Base-by-base conservation (phyloP, 2,113 vertebrate species). In the Rhinogobius similis region DNA sequence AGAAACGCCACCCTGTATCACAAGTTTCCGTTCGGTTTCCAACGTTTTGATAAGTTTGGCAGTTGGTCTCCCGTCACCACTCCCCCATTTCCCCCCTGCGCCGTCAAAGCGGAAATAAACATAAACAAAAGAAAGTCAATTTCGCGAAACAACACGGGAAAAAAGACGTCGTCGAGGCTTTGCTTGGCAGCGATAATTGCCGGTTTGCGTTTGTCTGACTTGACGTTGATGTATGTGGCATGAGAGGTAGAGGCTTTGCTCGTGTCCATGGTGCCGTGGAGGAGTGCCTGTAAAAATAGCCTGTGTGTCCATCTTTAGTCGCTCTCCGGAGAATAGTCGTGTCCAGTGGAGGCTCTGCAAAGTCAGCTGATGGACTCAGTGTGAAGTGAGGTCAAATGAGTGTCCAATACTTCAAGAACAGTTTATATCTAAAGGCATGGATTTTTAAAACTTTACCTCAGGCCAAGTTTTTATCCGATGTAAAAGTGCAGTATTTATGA, bases 301-400 rank as follows among this genome's bases (percentile, higher is more conserved):
- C 21, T 12, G 3, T 53, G n/a, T 53, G 21, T 24, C 50, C 50
- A 53, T 53, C 50, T 53, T 53, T 53, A 53, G 50, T 23, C 50
- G 13, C 21, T 23, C n/a, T 53, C 50, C 21, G 50, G 50, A 24
- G n/a, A 21, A 21, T 9, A 10, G 50, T 4, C 10, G 10, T 53
- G 50, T 53, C 50, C 50, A 53, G 21, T 53, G 46, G 50, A 53
- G 50, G 21, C 50, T 12, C 21, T 53, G 50, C n/a, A 53, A 53
- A 13, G 50, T 53, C 50, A 53, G 23, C 21, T 53, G 23, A 53
- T 53, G 50, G 21, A 53, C 50, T 9, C 20, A 53, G 21, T 23
- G 50, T 53, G 23, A 53, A 53, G 50, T 53, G 50, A 53, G 50
- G n/a, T 53, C n/a, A 53, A 23, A 12, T 48, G 18, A 18, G 46